Evolutionary conservation across 2,888 invertebrate genomes (phyloP), one percentile per base, ranked within the genome.

Genomic region (Watsonalla binaria): DNA sequence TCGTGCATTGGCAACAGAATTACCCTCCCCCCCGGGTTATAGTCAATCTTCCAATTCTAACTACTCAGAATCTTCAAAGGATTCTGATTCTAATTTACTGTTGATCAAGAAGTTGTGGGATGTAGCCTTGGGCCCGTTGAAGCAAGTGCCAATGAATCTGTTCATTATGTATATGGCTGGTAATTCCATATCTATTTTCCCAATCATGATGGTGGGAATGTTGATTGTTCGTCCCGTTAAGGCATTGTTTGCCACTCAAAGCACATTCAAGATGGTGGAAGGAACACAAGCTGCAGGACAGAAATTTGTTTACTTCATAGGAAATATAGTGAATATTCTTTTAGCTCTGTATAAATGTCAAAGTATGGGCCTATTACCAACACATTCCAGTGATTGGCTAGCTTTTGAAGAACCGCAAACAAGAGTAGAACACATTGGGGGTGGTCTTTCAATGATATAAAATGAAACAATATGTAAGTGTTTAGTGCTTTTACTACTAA

Each of bases 181-280:
- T 14, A 99, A 98, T 83, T 98, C 99, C 0, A 99, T 99, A 72
- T 99, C 99, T 0, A 99, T 99, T 71, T 99, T 99, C 74, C 99
- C 99, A 0, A 99, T 99, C 50, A 99, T 99, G 99, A 99, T 99
- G 99, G 98, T 99, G 7, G 99, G 98, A 47, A 99, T 99, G 99
- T 93, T 99, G 89, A 95, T 99, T 70, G 96, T 99, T 72, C 92
- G 99, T 59, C 99, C 99, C 2, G 94, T 99, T 34, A 99, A 99
- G 88, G 98, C 99, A 4, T 92, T 99, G 54, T 97, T 99, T 81
- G 92, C 97, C 0, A 96, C 98, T 45, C 95, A 95, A 75, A 94
- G 95, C 61, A 96, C 98, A 37, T 98, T 98, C 74, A 98, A 98
- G 88, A 95, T 97, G 92, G 97, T 98, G 53, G 98, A 98, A 86